Evolutionary conservation across 1,140 invertebrate species (phyloP), one percentile per base, ranked within the genome.

Genomic region (Potamilus streckersoni): DNA sequence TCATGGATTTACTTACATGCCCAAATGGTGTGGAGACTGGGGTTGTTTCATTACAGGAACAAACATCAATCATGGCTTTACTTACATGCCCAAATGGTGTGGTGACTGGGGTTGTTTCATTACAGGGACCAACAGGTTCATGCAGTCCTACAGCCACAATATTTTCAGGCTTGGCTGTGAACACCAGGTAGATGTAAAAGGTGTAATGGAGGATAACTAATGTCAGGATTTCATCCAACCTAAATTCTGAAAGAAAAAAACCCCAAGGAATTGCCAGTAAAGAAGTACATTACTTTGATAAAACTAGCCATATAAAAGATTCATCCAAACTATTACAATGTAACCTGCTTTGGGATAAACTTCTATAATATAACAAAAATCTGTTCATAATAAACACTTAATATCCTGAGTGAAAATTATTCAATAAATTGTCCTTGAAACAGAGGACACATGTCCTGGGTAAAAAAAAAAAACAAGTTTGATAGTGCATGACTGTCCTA

Each of bases 111-210:
- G 91, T 82, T 27, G 90, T 91, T 80, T 93, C 91, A 79, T 94
- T 89, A 87, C 95, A 96, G 2, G 93, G 91, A 23, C 95, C 95
- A 66, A 94, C 92, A 16, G 92, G 92, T 89, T 96, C 93, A 85
- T 95, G 94, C 8, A 94, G 86, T 12, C 95, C 95, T 15, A 92
- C 91, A 2, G 94, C 93, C 69, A 93, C 85, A 84, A 95, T 93
- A 62, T 92, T 90, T 82, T 94, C 92, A 6, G 94, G 94, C 83
- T 93, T 89, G 55, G 92, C 92, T 81, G 93, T 92, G 8, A 94
- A 62, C 55, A 90, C 90, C 69, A 92, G 88, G 55, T 89, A 83
- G 69, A 92, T 77, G 79, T 91, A 92, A 62, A 91, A 87, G 0
- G 87, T 80, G 79, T 91, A 93, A 78, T 92, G 91, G 3, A 93